These are phyloP conservation scores for Sebastes itinus DNA, from an alignment of 2,797 vertebrate species.

Conservation along the genomic window DNA sequence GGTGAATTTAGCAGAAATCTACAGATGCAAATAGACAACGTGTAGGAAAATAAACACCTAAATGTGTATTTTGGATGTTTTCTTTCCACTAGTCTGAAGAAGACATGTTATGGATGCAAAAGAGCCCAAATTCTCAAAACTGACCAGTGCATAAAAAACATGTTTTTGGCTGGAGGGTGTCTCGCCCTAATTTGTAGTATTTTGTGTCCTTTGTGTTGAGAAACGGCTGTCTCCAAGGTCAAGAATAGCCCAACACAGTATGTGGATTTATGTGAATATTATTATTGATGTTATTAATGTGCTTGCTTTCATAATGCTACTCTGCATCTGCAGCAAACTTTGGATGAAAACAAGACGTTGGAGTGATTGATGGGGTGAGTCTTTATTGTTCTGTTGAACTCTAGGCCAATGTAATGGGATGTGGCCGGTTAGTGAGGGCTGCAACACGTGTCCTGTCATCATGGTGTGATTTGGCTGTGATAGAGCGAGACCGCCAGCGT, in stretches of 20 bases:
- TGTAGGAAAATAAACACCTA: background rate
- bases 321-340: background rate
- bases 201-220: background rate
- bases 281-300: background rate
- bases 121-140: background rate
- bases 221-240: background rate
- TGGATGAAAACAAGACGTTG: background rate
- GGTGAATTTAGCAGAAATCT: background rate
- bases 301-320: background rate
- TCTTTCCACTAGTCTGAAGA: background rate
- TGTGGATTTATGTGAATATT: background rate
- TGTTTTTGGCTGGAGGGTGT: background rate
- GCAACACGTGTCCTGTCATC: background rate
- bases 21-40: background rate
- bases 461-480: background rate
- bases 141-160: background rate
- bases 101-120: background rate
- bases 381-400: background rate
- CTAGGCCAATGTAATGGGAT: constrained; percentile 4
- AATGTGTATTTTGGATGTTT: background rate
- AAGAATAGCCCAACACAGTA: background rate
- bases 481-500: background rate
- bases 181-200: background rate
- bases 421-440: background rate
- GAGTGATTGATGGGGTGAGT: background rate